phyloP scores from a whole-genome alignment of 1,140 invertebrate species.

The Cyrtorhinus lividipennis region DNA sequence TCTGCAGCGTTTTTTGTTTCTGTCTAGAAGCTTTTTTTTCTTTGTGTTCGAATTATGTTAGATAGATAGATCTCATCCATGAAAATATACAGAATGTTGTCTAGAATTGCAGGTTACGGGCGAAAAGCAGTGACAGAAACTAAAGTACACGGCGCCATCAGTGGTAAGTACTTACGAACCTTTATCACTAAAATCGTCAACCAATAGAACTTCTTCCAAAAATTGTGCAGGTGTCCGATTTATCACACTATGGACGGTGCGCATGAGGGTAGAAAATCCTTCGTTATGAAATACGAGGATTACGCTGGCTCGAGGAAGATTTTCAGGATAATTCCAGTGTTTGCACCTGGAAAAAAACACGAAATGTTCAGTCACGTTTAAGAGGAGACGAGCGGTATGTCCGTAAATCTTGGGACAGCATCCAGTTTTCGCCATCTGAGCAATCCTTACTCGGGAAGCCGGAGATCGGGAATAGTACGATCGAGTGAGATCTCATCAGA shows the following conservation, averaged over 20 bases:
- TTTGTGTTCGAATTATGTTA: too few relatives aligned
- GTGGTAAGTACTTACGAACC: constrained; percentile 39
- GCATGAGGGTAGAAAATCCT: constrained; percentile 83
- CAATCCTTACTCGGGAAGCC: constrained; percentile 62
- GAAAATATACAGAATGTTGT: too few relatives aligned
- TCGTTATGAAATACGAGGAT: constrained; percentile 99
- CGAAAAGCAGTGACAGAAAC: too few relatives aligned
- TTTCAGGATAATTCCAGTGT: constrained; percentile 87
- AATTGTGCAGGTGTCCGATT: constrained; percentile 80
- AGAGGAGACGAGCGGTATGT: too few relatives aligned
- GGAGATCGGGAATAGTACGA: constrained; percentile 71
- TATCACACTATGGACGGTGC: constrained; percentile 94
- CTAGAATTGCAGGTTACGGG: too few relatives aligned
- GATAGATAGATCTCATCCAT: too few relatives aligned
- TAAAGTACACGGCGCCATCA: too few relatives aligned
- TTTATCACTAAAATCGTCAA: constrained; percentile 97
- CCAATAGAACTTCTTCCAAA: constrained; percentile 89
- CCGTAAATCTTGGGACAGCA: too few relatives aligned
- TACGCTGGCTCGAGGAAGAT: constrained; percentile 80
- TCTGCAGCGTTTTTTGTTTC: too few relatives aligned
- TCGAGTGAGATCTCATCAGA: constrained; percentile 81
- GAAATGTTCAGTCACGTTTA: too few relatives aligned
- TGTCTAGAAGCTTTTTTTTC: too few relatives aligned
- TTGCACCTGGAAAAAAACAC: constrained; percentile 64
- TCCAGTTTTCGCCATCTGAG: too few relatives aligned